phyloP scores from a whole-genome alignment of 1,140 invertebrate genomes.

The Cyclina sinensis region DNA sequence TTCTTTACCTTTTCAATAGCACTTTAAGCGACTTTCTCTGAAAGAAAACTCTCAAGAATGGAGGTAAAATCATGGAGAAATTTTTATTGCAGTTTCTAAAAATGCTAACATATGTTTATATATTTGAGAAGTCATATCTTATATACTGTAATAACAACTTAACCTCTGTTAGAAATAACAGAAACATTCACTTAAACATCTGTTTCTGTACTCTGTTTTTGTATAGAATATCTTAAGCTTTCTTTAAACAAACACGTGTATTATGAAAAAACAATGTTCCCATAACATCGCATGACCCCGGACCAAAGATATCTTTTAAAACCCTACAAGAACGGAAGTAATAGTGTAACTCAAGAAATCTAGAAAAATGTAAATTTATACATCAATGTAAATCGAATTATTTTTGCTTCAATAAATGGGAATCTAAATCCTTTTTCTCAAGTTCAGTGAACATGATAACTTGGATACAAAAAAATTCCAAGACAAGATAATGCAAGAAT shows the following conservation, averaged over 20 bases:
- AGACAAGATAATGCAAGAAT: too few species aligned
- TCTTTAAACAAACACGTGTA: slow-evolving; percentile 17
- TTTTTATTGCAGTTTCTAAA: neutral
- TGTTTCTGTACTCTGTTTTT: neutral
- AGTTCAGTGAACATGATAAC: too few species aligned
- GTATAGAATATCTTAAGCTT: neutral
- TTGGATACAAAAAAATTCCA: too few species aligned
- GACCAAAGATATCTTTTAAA: neutral
- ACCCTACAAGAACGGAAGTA: neutral
- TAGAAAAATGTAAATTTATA: neutral
- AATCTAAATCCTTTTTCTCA: too few species aligned
- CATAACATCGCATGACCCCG: slow-evolving; percentile 11
- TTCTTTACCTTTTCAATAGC: too few species aligned
- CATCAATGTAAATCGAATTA: neutral
- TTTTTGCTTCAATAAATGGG: slow-evolving; percentile 13
- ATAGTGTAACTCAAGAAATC: neutral
- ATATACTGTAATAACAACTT: neutral
- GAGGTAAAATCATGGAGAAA: neutral
- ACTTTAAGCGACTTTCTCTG: too few species aligned
- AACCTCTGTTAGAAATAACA: neutral
- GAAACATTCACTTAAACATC: neutral
- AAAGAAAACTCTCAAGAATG: too few species aligned
- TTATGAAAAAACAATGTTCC: slow-evolving; percentile 9
- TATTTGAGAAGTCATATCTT: too few species aligned
- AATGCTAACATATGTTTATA: slow-evolving; percentile 2